Evolutionary conservation across 1,140 invertebrate genomes (phyloP).

Genomic region (Diabrotica undecimpunctata): DNA sequence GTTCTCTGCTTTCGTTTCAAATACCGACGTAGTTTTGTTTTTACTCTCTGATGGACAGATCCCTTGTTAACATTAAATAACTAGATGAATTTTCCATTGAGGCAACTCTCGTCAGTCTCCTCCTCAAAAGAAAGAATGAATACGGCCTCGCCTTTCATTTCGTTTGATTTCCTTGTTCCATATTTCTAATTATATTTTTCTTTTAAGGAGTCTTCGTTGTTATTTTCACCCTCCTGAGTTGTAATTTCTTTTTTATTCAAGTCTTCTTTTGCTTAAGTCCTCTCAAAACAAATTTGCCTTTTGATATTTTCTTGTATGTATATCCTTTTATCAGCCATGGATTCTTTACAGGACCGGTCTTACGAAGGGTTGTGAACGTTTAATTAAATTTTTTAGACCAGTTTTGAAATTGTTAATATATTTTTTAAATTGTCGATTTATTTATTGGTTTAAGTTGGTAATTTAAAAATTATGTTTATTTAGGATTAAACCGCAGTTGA

Average conservation of each 20-base stretch:
- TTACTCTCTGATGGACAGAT: not conserved
- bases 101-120: slow-evolving; percentile 23
- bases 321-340: slow-evolving; percentile 40
- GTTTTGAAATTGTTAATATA: no score
- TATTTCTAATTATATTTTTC: slow-evolving; percentile 45
- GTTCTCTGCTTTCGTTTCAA: no score
- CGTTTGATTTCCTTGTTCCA: slow-evolving; percentile 39
- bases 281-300: slow-evolving; percentile 42
- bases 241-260: slow-evolving; percentile 39
- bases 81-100: slow-evolving; percentile 7
- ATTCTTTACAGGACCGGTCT: not conserved
- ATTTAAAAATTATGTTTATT: no score
- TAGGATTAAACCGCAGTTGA: no score
- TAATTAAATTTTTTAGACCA: no score
- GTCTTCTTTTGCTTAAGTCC: slow-evolving; percentile 10
- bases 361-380: no score
- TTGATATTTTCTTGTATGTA: slow-evolving; percentile 43
- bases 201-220: slow-evolving; percentile 36
- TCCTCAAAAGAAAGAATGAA: slow-evolving; percentile 27
- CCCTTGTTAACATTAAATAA: not conserved
- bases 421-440: no score
- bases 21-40: no score
- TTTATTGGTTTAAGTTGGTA: no score
- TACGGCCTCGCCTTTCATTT: slow-evolving; percentile 26
- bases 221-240: slow-evolving; percentile 39